Base-by-base conservation (phyloP, 2,113 vertebrate species). In the Orientallactaga bullata region DNA sequence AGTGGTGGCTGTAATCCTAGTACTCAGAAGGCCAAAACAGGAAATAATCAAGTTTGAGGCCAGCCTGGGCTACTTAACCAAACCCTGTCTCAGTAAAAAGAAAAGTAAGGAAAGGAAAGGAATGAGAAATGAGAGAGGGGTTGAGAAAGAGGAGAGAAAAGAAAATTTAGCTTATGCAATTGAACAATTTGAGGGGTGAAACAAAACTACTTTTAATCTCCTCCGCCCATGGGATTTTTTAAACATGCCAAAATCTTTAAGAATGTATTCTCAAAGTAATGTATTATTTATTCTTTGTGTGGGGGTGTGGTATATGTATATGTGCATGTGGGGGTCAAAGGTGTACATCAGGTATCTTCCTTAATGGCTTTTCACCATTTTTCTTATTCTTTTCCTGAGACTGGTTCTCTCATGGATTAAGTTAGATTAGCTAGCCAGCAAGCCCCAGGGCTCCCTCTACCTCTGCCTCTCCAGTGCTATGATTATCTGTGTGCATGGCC, bases 171-270 rank as follows among this genome's bases (percentile, higher is more conserved):
- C 18, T 63, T 23, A 32, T 37, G 35, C 66, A 76, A 30, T 79
- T 74, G 24, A 68, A 42, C 89, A 85, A 26, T 92, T 85, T 47
- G 13, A 4, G 23, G 9, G 23, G 30, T 63, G 37, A 80, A 90
- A 94, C 26, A 7, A 89, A 88, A 66, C 32, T 80, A 24, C 61
- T 77, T 85, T 90, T 78, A 88, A 51, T 60, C 28, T 4, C 74
- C 8, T 51, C 28, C n/a, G 20, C 9, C 42, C 30, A 13, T 79
- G 17, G 37, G n/a, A 11, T 1, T n/a, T 66, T 66, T 76, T 72
- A 87, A 87, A 58, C 13, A 79, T 69, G 51, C 12, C 72, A 9
- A 61, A 68, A 66, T 90, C 32, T 78, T 66, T 37, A 24, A 87
- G 47, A 80, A 84, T 72, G n/a, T 47, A 47, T 47, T 47, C 42